These are phyloP conservation scores for Molanna angustata DNA, from an alignment of 2,888 invertebrate species.

Conservation along the genomic window DNA sequence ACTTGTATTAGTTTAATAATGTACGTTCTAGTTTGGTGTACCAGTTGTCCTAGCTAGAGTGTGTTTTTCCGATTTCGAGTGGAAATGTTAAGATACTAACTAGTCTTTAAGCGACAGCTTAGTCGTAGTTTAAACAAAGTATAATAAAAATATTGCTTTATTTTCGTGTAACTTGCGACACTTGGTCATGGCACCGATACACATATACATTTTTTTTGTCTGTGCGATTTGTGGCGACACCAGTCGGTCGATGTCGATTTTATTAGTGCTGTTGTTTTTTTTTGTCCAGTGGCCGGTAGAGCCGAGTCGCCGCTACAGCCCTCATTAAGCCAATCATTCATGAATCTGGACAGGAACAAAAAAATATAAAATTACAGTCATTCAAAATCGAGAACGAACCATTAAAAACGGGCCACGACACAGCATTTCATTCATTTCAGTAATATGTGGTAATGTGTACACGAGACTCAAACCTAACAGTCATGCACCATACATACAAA, in stretches of 20 bases:
- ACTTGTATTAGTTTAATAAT: no score
- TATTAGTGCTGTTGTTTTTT: slow-evolving; percentile 23
- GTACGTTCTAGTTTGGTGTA: no score
- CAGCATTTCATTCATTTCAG: slow-evolving; percentile 30
- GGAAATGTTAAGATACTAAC: no score
- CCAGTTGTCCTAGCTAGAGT: no score
- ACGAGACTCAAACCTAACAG: neutral
- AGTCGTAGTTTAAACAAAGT: no score
- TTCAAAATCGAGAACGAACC: slow-evolving; percentile 27
- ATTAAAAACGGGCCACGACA: slow-evolving; percentile 28
- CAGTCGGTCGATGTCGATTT: slow-evolving; percentile 19
- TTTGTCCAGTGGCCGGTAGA: slow-evolving; percentile 19
- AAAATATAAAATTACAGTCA: slow-evolving; percentile 31
- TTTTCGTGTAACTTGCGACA: no score
- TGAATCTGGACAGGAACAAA: slow-evolving; percentile 29
- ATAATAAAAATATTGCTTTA: no score
- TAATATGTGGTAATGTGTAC: slow-evolving; percentile 31
- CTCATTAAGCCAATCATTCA: slow-evolving; percentile 32
- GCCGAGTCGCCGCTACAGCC: slow-evolving; percentile 26
- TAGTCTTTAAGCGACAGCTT: no score
- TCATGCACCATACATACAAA: neutral
- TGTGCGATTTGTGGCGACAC: slow-evolving; percentile 18
- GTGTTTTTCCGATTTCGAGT: no score
- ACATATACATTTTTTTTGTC: no score
- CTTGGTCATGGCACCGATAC: no score